Evolutionary conservation across 1,140 invertebrate genomes (phyloP), one percentile per base, ranked within the genome.

Genomic region (Neodiprion pinetum): DNA sequence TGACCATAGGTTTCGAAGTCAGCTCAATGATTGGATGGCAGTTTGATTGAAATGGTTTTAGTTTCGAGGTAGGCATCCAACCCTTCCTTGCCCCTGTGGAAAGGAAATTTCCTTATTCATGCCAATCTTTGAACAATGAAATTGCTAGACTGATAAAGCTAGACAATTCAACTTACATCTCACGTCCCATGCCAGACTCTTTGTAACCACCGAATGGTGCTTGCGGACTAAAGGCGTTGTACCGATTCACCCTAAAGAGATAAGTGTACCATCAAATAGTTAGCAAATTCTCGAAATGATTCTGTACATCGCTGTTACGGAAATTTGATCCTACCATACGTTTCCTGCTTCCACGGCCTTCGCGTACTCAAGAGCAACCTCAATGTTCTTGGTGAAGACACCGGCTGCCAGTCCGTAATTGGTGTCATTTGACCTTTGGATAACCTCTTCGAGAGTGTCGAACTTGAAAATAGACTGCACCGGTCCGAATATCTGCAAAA

Each of bases 391-490:
- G 10, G 96, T 97, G 23, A 98, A 89, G 53, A 98, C 91, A 3
- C 94, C 96, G 72, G 96, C 94, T 9, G 94, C 96, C 10, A 99
- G 90, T 4, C 97, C 97, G 84, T 97, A 99, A 66, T 91, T 90
- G 2, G 96, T 95, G 78, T 94, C 91, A 84, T 98, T 98, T 1
- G 96, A 94, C 72, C 96, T 90, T 76, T 95, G 92, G 48, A 98
- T 93, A 0, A 96, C 93, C 86, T 98, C 97, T 1, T 98, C 96
- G 66, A 97, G 86, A 11, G 92, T 93, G 65, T 94, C 93, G 82
- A 98, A 98, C 84, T 93, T 93, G 12, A 93, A 82, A 50, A 94
- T 92, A 68, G 89, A 89, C 85, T 92, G 91, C 9, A 94, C 93
- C 28, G 93, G 93, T n/a, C 93, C 93, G 85, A 94, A 94, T 78